Conservation (phyloP, 2,113 vertebrate species). For the Callopanchax toddi region DNA sequence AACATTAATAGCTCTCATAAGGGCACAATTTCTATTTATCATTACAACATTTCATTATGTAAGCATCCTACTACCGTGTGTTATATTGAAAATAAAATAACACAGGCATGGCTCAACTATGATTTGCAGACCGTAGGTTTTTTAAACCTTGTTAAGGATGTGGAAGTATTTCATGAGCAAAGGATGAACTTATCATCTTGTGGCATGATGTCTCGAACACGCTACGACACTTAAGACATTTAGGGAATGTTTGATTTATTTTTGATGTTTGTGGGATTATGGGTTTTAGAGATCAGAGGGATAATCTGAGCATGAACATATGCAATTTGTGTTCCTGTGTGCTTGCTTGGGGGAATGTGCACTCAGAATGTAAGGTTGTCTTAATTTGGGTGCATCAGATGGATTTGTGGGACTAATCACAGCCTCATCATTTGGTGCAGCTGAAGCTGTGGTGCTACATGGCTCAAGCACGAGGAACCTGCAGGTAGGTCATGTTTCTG, state of each 20-base stretch:
- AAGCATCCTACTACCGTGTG: background rate
- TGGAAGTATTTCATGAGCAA: background rate
- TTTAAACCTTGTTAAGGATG: background rate
- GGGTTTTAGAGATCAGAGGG: constrained; percentile 63
- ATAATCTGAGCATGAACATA: constrained; percentile 75
- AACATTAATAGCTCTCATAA: constrained; percentile 1
- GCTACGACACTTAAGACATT: constrained; percentile 5
- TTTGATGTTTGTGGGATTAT: constrained; percentile 67
- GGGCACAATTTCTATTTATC: background rate
- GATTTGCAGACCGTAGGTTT: background rate
- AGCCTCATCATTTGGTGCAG: constrained; percentile 37
- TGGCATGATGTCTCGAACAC: background rate
- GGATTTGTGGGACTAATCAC: constrained; percentile 27
- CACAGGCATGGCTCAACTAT: no score
- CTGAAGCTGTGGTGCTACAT: constrained; percentile 45
- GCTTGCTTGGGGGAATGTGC: constrained; percentile 22
- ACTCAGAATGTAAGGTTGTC: constrained; percentile 31
- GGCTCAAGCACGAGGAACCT: constrained; percentile 24
- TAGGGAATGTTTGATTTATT: constrained; percentile 50
- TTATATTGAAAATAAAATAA: background rate
- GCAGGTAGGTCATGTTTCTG: constrained; percentile 51
- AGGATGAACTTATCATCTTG: background rate
- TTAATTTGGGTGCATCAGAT: constrained; percentile 41
- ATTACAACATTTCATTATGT: background rate
- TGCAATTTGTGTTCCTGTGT: constrained; percentile 56